phyloP scores from a whole-genome alignment of 2,797 vertebrate species.

The Antrozous pallidus region DNA sequence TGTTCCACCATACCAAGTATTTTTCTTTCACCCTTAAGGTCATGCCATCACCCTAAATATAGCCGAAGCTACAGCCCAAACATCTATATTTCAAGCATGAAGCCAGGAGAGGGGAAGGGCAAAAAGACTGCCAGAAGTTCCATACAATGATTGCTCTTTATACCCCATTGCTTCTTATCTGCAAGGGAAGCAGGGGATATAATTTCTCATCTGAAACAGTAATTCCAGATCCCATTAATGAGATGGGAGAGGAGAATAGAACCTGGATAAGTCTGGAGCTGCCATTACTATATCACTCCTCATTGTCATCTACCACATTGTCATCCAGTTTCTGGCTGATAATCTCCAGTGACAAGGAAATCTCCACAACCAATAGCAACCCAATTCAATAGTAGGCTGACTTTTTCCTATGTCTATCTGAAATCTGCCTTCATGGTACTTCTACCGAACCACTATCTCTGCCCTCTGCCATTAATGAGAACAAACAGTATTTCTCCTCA shows the following conservation, averaged over 20 bases:
- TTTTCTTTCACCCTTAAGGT: background rate
- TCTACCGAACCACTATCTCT: background rate
- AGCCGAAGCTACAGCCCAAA: background rate
- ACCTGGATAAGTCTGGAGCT: background rate
- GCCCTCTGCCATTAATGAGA: background rate
- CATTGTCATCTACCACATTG: background rate
- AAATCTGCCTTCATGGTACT: background rate
- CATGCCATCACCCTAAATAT: background rate
- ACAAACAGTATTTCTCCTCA: background rate
- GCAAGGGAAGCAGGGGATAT: background rate
- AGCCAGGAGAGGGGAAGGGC: background rate
- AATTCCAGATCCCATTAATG: background rate
- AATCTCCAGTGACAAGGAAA: background rate
- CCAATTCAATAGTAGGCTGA: background rate
- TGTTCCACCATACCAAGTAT: background rate
- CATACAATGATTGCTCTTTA: background rate
- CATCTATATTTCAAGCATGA: conserved; percentile 1
- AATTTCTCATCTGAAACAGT: background rate
- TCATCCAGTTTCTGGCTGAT: background rate
- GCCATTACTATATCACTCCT: background rate
- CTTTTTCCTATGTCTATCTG: background rate
- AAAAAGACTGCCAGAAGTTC: background rate
- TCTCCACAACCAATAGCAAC: background rate
- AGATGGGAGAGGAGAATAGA: background rate
- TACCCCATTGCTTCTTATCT: background rate